phyloP scores from a whole-genome alignment of 1,140 invertebrate genomes.

The Zaprionus kolodkinae region DNA sequence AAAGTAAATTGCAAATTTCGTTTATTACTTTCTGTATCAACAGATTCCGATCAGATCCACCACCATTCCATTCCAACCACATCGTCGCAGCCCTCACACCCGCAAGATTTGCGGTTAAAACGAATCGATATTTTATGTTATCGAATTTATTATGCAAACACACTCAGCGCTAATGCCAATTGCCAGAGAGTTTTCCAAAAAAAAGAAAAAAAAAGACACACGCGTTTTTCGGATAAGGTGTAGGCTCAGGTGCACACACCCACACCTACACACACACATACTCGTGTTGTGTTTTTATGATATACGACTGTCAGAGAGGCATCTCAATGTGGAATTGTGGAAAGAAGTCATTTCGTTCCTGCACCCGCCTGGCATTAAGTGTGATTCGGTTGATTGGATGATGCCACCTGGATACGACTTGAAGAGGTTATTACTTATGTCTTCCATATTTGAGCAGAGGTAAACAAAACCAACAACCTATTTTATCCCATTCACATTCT shows the following conservation, averaged over 20 bases:
- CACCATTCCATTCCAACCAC: not conserved
- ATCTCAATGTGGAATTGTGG: not conserved
- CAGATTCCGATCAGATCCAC: conserved; percentile 12
- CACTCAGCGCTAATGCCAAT: conserved; percentile 64
- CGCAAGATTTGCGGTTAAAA: conserved; percentile 74
- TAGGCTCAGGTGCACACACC: conserved; percentile 16
- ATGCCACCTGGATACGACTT: not conserved
- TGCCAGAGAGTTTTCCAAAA: conserved; percentile 57
- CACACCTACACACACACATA: not conserved
- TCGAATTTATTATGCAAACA: conserved; percentile 82
- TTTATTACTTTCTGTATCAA: conserved; percentile 72
- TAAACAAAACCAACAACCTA: not conserved
- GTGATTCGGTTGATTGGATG: too few species aligned
- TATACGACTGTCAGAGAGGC: not conserved
- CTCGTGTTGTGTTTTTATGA: not conserved
- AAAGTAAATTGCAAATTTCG: conserved; percentile 82
- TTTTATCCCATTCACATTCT: too few species aligned
- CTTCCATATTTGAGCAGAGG: not conserved
- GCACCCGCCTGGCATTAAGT: too few species aligned
- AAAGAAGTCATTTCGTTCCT: not conserved
- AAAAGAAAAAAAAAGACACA: conserved; percentile 73
- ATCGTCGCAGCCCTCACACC: not conserved
- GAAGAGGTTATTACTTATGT: not conserved
- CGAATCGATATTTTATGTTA: conserved; percentile 81
- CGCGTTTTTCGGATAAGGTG: conserved; percentile 28